Percentiles rank a stretch among this genome's conserved stretches.
Conservation (phyloP, 2,888 invertebrate species). For the Trimorus sp. region DNA sequence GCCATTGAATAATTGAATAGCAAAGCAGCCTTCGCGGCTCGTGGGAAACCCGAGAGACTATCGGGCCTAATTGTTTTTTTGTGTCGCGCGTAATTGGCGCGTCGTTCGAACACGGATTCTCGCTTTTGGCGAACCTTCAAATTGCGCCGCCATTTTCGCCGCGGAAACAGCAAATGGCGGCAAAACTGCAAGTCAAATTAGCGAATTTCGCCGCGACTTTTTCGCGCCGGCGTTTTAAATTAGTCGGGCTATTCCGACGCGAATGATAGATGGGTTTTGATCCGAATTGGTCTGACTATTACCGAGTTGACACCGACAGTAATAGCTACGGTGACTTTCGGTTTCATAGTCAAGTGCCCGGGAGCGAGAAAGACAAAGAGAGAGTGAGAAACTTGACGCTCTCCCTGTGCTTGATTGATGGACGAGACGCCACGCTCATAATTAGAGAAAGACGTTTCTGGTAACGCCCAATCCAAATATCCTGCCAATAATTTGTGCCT, state of each 20-base stretch:
- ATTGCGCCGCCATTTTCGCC: no score
- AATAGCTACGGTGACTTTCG: constrained; percentile 69
- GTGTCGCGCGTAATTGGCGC: constrained; percentile 48
- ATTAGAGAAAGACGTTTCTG: constrained; percentile 79
- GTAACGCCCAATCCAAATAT: constrained; percentile 56
- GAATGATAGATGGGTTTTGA: constrained; percentile 61
- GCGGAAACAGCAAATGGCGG: no score
- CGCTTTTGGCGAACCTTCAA: no score
- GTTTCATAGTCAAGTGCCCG: constrained; percentile 47
- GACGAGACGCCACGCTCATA: constrained; percentile 80
- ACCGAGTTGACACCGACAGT: constrained; percentile 70
- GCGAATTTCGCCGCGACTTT: constrained; percentile 1
- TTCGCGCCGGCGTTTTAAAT: constrained; percentile 33
- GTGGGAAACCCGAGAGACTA: constrained; percentile 57
- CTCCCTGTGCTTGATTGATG: constrained; percentile 78
- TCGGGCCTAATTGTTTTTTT: constrained; percentile 57
- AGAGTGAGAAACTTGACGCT: constrained; percentile 60
- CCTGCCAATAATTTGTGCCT: constrained; percentile 13
- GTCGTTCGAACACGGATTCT: not conserved
- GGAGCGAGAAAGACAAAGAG: constrained; percentile 30
- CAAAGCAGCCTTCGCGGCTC: constrained; percentile 55
- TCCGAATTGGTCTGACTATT: constrained; percentile 75
- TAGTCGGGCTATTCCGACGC: constrained; percentile 34
- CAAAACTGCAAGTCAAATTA: not conserved
- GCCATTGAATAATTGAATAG: constrained; percentile 64